These are phyloP conservation scores for Decapterus maruadsi DNA, from an alignment of 2,797 vertebrate genomes.

Conservation along the genomic window DNA sequence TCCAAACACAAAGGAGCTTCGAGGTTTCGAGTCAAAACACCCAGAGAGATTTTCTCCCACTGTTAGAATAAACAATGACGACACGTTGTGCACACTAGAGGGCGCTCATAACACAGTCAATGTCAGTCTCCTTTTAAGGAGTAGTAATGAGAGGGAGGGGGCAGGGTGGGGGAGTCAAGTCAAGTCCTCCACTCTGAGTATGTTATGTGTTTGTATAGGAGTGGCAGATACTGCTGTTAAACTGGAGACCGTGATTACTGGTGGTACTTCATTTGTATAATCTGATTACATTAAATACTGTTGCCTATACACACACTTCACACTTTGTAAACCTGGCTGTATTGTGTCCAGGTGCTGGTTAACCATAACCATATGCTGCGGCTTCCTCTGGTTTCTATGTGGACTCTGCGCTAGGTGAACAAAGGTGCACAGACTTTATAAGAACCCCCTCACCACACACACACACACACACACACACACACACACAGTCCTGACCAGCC, in stretches of 20 bases:
- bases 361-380: conserved; percentile 84
- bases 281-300: conserved; percentile 59
- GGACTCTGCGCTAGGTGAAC: conserved; percentile 53
- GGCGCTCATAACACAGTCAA: conserved; percentile 56
- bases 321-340: conserved; percentile 58
- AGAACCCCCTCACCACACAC: conserved; percentile 30
- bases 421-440: conserved; percentile 51
- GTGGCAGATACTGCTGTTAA: conserved; percentile 13
- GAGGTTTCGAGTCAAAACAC: neutral
- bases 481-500: conserved; percentile 19
- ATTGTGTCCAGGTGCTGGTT: conserved; percentile 81
- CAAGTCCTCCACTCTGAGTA: conserved; percentile 9
- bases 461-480: conserved; percentile 11
- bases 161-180: neutral
- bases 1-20: neutral
- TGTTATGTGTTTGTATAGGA: conserved; percentile 18
- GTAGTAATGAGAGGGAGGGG: neutral
- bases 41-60: neutral
- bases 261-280: conserved; percentile 48
- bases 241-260: conserved; percentile 34
- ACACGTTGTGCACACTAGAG: conserved; percentile 54
- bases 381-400: conserved; percentile 70
- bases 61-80: neutral
- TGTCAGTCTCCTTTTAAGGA: neutral
- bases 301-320: conserved; percentile 24